These are phyloP conservation scores for Orthosia cruda DNA, from an alignment of 2,888 invertebrate genomes.

Conservation along the genomic window DNA sequence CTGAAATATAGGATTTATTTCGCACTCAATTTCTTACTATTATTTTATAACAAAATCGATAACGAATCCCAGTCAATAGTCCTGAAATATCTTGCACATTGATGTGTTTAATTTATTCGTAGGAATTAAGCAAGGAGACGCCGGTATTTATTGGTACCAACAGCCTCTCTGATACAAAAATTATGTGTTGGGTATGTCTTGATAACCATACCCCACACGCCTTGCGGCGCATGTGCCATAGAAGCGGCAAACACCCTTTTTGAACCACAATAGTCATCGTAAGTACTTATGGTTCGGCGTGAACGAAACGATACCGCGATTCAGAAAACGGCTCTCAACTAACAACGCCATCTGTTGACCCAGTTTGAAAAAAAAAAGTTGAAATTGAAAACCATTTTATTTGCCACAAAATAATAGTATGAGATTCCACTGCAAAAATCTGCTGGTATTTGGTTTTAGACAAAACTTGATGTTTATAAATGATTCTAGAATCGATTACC, in stretches of 20 bases:
- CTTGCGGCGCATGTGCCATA: slow-evolving; percentile 92
- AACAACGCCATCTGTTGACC: slow-evolving; percentile 69
- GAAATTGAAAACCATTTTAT: too few species aligned
- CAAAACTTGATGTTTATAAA: too few species aligned
- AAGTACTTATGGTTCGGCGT: background rate
- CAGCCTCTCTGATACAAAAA: slow-evolving; percentile 94
- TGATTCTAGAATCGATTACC: too few species aligned
- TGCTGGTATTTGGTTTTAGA: too few species aligned
- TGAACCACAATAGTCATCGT: rapidly evolving
- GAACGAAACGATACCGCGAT: slow-evolving; percentile 65
- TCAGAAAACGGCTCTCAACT: slow-evolving; percentile 33
- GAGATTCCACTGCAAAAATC: too few species aligned
- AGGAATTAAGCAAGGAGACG: slow-evolving; percentile 87
- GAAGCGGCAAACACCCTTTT: slow-evolving; percentile 95
- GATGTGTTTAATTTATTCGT: too few species aligned
- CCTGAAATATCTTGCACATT: too few species aligned
- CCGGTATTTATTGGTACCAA: slow-evolving; percentile 94
- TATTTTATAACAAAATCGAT: too few species aligned
- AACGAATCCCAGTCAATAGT: too few species aligned
- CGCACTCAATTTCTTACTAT: too few species aligned
- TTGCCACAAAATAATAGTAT: too few species aligned
- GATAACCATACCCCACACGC: slow-evolving; percentile 95
- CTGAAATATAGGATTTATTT: too few species aligned
- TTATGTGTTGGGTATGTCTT: slow-evolving; percentile 97
- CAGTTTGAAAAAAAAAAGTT: background rate